phyloP scores from a whole-genome alignment of 2,888 invertebrate species.

The Prenolepis imparis region DNA sequence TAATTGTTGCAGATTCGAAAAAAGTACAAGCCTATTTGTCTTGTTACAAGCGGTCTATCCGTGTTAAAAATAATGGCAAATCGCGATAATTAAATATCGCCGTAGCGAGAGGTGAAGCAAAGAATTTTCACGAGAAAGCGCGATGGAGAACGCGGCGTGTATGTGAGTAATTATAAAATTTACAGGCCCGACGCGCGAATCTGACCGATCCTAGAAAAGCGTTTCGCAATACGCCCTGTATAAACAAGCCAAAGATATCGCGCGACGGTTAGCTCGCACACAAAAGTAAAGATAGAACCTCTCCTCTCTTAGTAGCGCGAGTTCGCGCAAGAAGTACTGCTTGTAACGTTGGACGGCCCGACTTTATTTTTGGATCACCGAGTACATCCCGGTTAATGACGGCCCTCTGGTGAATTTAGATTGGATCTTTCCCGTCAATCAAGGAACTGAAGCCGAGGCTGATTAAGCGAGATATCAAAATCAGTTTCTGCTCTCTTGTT shows the following conservation, averaged over 20 bases:
- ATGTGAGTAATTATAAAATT: slow-evolving; percentile 61
- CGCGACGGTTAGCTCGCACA: slow-evolving; percentile 69
- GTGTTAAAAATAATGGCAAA: no score
- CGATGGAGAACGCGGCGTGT: neutral
- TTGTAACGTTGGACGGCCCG: slow-evolving; percentile 60
- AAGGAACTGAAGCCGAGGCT: neutral
- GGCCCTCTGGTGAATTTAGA: slow-evolving; percentile 36
- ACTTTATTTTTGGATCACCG: slow-evolving; percentile 71
- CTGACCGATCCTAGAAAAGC: slow-evolving; percentile 68
- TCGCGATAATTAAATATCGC: slow-evolving; percentile 1
- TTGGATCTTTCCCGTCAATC: slow-evolving; percentile 30
- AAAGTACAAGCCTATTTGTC: neutral
- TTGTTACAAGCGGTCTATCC: neutral
- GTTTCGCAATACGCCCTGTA: slow-evolving; percentile 69
- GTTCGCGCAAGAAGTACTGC: slow-evolving; percentile 56
- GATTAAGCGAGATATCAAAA: slow-evolving; percentile 18
- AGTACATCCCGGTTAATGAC: slow-evolving; percentile 46
- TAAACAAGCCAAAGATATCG: slow-evolving; percentile 77
- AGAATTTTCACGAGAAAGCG: slow-evolving; percentile 17
- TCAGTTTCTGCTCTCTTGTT: slow-evolving; percentile 51
- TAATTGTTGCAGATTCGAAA: neutral
- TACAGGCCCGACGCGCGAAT: slow-evolving; percentile 55
- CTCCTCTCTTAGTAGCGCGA: slow-evolving; percentile 54
- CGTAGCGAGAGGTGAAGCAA: neutral
- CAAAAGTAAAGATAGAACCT: slow-evolving; percentile 73